phyloP scores from a whole-genome alignment of 2,113 vertebrate genomes.

The Hemiscyllium ocellatum region DNA sequence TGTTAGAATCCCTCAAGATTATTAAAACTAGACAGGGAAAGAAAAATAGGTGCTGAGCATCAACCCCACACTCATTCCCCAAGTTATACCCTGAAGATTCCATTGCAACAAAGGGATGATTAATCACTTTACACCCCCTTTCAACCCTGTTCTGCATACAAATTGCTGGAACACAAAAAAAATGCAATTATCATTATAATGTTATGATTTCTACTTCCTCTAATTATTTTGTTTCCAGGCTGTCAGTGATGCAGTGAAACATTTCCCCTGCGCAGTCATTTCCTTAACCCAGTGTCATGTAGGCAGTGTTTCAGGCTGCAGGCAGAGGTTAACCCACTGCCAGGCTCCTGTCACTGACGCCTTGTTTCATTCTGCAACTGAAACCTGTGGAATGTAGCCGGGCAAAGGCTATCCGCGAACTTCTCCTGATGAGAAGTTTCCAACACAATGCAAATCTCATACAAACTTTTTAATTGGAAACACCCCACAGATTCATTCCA shows the following conservation, averaged over 20 bases:
- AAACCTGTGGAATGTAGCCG: not conserved
- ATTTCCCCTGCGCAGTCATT: not conserved
- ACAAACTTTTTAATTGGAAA: not conserved
- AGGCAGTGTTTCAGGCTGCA: not conserved
- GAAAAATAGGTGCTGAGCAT: constrained; percentile 10
- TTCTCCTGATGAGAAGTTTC: not conserved
- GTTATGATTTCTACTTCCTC: constrained; percentile 35
- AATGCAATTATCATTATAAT: constrained; percentile 36
- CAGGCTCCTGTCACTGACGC: not conserved
- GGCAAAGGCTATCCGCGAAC: not conserved
- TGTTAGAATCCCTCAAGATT: constrained; percentile 24
- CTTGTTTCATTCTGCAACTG: not conserved
- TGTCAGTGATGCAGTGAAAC: not conserved
- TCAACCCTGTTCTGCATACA: constrained; percentile 35
- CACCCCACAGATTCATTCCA: not conserved
- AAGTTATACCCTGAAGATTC: constrained; percentile 13
- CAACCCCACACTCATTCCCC: constrained; percentile 6
- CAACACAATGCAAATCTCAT: not conserved
- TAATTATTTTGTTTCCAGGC: constrained; percentile 29
- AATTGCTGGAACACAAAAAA: constrained; percentile 34
- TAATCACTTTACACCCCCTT: constrained; percentile 28
- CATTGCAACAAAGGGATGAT: constrained; percentile 27
- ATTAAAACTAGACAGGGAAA: not conserved
- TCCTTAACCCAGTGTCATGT: not conserved
- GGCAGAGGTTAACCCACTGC: not conserved